A percentile compares a stretch with the other conserved stretches of the same genome.
Conservation (phyloP, 2,113 vertebrate species). For the Perognathus longimembris region DNA sequence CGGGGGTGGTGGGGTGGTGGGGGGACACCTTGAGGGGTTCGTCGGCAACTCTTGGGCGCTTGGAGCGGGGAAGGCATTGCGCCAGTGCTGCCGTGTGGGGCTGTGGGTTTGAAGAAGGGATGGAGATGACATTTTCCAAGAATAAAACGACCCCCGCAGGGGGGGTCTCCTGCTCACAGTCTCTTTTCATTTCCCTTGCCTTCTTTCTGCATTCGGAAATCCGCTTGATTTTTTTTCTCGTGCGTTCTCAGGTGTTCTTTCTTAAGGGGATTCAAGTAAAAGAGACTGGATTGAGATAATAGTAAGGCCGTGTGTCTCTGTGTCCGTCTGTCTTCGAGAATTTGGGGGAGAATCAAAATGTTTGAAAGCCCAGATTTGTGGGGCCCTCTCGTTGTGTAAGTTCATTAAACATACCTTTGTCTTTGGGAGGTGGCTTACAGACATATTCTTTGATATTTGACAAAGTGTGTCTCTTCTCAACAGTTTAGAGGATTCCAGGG, state of each 20-base stretch:
- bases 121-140: constrained; percentile 63
- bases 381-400: constrained; percentile 13
- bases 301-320: not conserved
- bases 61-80: constrained; percentile 46
- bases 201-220: constrained; percentile 43
- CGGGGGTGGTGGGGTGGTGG: constrained; percentile 31
- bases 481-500: constrained; percentile 10
- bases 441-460: constrained; percentile 23
- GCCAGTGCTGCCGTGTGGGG: constrained; percentile 46
- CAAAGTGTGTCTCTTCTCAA: constrained; percentile 16
- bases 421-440: constrained; percentile 33
- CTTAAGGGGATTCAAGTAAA: not conserved
- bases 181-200: not conserved
- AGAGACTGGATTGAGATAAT: constrained; percentile 26
- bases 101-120: constrained; percentile 39
- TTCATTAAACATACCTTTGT: constrained; percentile 47
- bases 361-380: constrained; percentile 42
- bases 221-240: constrained; percentile 49
- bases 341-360: constrained; percentile 44
- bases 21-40: constrained; percentile 51
- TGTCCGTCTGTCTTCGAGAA: not conserved
- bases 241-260: constrained; percentile 43
- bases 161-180: constrained; percentile 15
- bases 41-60: constrained; percentile 74
- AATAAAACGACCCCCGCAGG: constrained; percentile 34